A percentile compares a stretch with the other conserved stretches of the same genome.
These are phyloP conservation scores for Trissolcus basalis DNA, from an alignment of 1,140 invertebrate species.

Conservation along the genomic window DNA sequence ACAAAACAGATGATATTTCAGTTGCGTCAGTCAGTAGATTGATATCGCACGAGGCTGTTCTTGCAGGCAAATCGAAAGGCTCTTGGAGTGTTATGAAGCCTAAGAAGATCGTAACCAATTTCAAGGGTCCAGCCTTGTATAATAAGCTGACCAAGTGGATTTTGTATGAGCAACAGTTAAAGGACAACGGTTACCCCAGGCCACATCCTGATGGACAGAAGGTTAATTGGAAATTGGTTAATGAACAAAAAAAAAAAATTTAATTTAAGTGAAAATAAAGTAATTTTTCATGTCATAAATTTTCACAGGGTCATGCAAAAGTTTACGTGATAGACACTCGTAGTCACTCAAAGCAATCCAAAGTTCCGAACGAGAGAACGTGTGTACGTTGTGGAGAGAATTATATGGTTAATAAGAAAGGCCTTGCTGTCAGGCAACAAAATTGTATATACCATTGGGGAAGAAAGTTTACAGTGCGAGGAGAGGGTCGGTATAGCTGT, in stretches of 20 bases:
- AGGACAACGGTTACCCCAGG: conserved; percentile 89
- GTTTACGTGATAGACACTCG: conserved; percentile 77
- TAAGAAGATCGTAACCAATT: conserved; percentile 73
- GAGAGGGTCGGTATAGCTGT: conserved; percentile 81
- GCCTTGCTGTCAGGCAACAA: conserved; percentile 82
- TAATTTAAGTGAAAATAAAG: too few relatives aligned
- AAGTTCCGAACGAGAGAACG: conserved; percentile 83
- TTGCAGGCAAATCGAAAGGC: conserved; percentile 80
- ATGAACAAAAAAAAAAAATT: too few relatives aligned
- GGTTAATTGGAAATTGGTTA: too few relatives aligned
- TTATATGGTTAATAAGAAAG: conserved; percentile 86
- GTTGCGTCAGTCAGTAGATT: conserved; percentile 64
- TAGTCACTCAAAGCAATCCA: conserved; percentile 78
- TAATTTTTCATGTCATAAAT: conserved; percentile 7
- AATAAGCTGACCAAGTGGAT: conserved; percentile 77
- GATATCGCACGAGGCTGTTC: conserved; percentile 81
- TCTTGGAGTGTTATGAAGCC: conserved; percentile 84
- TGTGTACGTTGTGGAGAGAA: conserved; percentile 89
- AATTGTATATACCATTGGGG: conserved; percentile 95
- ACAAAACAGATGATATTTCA: conserved; percentile 66
- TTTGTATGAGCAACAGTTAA: conserved; percentile 86
- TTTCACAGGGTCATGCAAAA: conserved; percentile 78
- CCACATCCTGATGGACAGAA: conserved; percentile 77
- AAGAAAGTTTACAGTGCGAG: conserved; percentile 86
- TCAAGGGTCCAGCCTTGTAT: conserved; percentile 73